Evolutionary conservation across 2,113 vertebrate genomes (phyloP).

Genomic region (Glareola pratincola): DNA sequence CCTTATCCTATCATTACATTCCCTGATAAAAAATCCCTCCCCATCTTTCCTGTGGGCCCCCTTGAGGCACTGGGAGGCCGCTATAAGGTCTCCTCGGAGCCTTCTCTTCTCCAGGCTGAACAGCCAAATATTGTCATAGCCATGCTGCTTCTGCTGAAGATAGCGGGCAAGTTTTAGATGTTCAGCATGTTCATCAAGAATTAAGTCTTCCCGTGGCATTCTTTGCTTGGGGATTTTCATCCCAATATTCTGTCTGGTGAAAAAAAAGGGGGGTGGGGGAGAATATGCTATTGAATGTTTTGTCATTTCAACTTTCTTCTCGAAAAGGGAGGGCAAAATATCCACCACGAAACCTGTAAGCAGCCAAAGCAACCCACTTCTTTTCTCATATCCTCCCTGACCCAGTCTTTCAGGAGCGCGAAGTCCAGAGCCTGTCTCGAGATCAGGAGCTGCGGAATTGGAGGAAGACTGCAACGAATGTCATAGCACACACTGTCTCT

Average conservation of each 20-base stretch:
- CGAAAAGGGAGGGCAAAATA: neutral
- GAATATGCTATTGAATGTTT: fast-evolving
- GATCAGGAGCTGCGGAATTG: slow-evolving; percentile 70
- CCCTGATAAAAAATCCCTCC: no score
- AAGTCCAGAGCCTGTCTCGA: slow-evolving; percentile 57
- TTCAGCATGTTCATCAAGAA: neutral
- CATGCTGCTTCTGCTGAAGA: neutral
- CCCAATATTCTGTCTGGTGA: neutral
- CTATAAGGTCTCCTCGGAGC: no score
- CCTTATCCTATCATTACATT: no score
- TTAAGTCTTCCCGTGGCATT: neutral
- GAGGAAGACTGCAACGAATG: slow-evolving; percentile 78
- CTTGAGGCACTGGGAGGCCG: no score
- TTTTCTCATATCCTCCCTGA: no score
- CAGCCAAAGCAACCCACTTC: neutral
- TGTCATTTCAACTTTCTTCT: neutral
- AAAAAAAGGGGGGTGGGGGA: no score
- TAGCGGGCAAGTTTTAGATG: neutral
- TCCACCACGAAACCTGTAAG: fast-evolving
- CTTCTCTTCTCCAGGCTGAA: no score
- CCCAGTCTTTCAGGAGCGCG: slow-evolving; percentile 62
- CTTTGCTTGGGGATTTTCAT: neutral
- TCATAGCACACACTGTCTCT: slow-evolving; percentile 76
- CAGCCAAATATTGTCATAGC: neutral
- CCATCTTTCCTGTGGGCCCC: no score